These are phyloP conservation scores for Tyrannus savana DNA, from an alignment of 2,113 vertebrate species.

Conservation along the genomic window DNA sequence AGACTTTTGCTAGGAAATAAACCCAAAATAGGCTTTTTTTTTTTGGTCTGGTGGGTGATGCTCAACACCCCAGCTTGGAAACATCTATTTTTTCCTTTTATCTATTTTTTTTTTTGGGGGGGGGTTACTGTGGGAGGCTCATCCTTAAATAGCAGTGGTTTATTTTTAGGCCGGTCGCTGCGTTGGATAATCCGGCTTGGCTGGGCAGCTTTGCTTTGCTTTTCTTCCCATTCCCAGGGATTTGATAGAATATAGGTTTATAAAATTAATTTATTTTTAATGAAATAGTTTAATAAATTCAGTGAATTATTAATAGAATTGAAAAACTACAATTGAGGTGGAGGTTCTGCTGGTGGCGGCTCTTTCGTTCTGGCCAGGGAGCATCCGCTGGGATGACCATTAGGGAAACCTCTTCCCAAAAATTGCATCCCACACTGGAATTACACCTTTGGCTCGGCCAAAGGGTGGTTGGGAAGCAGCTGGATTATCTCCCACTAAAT, in stretches of 20 bases:
- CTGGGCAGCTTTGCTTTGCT: conserved; percentile 33
- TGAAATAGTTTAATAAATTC: background rate
- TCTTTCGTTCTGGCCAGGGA: rapidly evolving
- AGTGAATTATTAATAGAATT: background rate
- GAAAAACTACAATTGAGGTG: background rate
- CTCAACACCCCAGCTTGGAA: background rate
- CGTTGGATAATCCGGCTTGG: conserved; percentile 27
- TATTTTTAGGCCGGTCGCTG: conserved; percentile 12
- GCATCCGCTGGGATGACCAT: background rate
- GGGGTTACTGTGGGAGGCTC: background rate
- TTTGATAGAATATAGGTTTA: background rate
- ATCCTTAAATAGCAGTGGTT: background rate
- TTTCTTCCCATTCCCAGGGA: background rate
- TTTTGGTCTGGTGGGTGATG: background rate
- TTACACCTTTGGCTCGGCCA: background rate
- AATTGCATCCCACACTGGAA: background rate
- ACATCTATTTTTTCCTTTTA: background rate
- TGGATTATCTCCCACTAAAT: conserved; percentile 1
- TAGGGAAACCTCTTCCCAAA: background rate
- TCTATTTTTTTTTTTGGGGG: background rate
- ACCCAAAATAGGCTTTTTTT: background rate
- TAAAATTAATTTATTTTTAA: background rate
- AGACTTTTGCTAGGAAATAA: background rate
- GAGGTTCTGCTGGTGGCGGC: background rate
- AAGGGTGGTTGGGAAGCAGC: background rate